These are phyloP conservation scores for Pristiophorus japonicus DNA, from an alignment of 2,113 vertebrate species.

Conservation along the genomic window DNA sequence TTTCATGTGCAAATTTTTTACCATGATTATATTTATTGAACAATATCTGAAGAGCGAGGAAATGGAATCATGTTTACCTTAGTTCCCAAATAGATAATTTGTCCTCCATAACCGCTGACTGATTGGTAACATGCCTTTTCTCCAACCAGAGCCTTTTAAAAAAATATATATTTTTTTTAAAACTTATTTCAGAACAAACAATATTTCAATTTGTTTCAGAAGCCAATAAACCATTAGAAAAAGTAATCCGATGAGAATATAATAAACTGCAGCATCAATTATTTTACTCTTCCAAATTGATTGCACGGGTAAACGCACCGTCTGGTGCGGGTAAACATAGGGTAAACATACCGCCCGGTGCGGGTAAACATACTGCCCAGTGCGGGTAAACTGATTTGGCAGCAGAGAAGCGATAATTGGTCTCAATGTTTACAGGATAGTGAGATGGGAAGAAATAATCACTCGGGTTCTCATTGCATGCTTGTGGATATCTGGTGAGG, in stretches of 20 bases:
- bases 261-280: not conserved
- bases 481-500: no score
- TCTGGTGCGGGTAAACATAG: not conserved
- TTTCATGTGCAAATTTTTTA: no score
- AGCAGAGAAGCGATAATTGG: not conserved
- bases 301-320: not conserved
- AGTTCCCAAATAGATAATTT: conserved; percentile 89
- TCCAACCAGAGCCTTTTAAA: conserved; percentile 84
- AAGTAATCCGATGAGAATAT: not conserved
- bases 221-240: not conserved
- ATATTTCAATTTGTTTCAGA: not conserved
- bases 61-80: conserved; percentile 64
- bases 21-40: not conserved
- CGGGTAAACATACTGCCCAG: not conserved
- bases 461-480: not conserved
- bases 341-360: no score
- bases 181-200: not conserved
- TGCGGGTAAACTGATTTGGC: not conserved
- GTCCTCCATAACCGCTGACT: conserved; percentile 81
- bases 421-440: not conserved
- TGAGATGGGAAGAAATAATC: not conserved
- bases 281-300: not conserved
- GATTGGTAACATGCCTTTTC: conserved; percentile 97
- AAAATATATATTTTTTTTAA: not conserved
- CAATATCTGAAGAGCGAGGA: not conserved